phyloP scores from a whole-genome alignment of 2,888 invertebrate species.

The Proisotoma minuta region DNA sequence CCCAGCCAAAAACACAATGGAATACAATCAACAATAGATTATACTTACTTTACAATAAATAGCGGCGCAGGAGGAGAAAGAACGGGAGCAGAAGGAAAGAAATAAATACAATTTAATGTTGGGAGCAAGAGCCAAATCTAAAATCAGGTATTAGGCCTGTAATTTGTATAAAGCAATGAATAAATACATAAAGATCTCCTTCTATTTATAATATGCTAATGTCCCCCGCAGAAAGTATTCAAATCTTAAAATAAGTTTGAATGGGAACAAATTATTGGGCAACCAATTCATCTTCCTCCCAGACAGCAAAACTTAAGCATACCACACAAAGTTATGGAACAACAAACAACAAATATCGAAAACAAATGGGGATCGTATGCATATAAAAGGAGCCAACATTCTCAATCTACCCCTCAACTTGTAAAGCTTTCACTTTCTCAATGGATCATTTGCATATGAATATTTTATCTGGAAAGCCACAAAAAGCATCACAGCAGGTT shows the following conservation, averaged over 20 bases:
- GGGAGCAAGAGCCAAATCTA: background rate
- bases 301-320: background rate
- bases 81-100: background rate
- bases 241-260: conserved; percentile 14
- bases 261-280: conserved; percentile 40
- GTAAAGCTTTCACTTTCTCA: background rate
- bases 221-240: background rate
- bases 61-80: background rate
- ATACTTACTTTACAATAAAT: conserved; percentile 19
- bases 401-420: background rate
- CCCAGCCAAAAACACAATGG: background rate
- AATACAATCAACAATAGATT: no score
- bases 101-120: background rate
- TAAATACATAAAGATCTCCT: background rate
- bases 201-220: background rate
- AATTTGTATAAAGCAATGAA: background rate
- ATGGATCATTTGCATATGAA: conserved; percentile 41
- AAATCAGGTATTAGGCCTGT: background rate
- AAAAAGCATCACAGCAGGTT: no score
- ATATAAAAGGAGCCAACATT: no score
- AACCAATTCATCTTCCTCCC: conserved; percentile 39
- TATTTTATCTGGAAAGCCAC: no score
- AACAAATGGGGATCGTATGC: background rate
- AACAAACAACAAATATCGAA: conserved; percentile 1
- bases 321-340: background rate